Evolutionary conservation across 2,113 vertebrate species (phyloP).

Genomic region (Chloebia gouldiae): DNA sequence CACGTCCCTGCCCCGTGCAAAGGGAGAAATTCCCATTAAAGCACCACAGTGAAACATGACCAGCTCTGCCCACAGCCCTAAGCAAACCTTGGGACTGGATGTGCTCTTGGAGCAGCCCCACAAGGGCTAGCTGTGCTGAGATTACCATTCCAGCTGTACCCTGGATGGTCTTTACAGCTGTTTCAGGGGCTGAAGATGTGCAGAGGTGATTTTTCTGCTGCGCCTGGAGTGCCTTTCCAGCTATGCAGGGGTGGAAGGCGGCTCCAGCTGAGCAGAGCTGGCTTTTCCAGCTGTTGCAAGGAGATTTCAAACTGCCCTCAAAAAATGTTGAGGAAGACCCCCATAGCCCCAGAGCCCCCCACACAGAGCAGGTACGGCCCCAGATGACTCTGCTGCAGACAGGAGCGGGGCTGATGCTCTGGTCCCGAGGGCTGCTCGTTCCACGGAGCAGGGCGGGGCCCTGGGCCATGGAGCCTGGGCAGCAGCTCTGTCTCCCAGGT

Average conservation of each 20-base stretch:
- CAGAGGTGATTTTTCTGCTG: neutral
- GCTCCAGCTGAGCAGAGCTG: neutral
- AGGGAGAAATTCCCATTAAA: neutral
- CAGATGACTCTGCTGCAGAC: neutral
- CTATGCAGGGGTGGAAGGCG: neutral
- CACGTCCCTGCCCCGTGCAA: fast-evolving
- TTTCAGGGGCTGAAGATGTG: neutral
- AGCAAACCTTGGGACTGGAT: neutral
- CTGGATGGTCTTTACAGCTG: neutral
- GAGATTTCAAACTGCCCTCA: neutral
- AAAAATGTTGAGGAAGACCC: neutral
- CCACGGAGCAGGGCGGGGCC: fast-evolving
- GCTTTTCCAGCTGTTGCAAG: neutral
- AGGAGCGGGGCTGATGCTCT: fast-evolving
- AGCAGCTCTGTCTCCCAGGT: neutral
- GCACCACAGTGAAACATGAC: fast-evolving
- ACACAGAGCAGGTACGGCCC: fast-evolving
- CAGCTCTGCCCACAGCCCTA: neutral
- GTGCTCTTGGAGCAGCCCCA: neutral
- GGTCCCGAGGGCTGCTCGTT: fast-evolving
- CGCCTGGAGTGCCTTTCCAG: neutral
- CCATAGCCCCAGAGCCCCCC: neutral
- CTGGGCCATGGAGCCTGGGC: neutral
- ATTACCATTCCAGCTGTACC: neutral
- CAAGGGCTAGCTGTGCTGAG: neutral